phyloP scores from a whole-genome alignment of 2,888 invertebrate genomes.

The Iphiclides podalirius region DNA sequence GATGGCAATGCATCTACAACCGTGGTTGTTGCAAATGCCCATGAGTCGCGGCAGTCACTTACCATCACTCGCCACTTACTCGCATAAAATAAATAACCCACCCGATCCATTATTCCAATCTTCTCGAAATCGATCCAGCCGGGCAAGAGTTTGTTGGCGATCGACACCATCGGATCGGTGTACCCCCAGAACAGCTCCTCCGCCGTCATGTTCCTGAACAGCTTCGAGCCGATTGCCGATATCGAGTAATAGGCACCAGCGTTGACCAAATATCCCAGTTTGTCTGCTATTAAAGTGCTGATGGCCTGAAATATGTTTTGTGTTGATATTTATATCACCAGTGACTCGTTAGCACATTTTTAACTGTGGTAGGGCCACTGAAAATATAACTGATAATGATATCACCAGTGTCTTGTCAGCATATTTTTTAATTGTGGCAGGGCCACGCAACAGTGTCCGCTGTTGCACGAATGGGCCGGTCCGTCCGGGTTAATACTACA shows the following conservation, averaged over 20 bases:
- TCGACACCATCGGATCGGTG: slow-evolving; percentile 85
- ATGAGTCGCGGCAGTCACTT: too few species aligned
- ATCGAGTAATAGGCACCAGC: slow-evolving; percentile 83
- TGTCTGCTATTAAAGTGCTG: slow-evolving; percentile 63
- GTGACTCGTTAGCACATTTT: background rate
- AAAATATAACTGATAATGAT: background rate
- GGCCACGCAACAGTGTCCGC: too few species aligned
- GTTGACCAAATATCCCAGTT: slow-evolving; percentile 76
- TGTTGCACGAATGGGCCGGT: too few species aligned
- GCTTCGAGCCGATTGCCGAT: slow-evolving; percentile 81
- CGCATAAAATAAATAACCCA: too few species aligned
- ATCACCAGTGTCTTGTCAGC: too few species aligned
- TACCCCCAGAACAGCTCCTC: slow-evolving; percentile 92
- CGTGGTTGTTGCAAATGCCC: too few species aligned
- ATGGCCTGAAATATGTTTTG: slow-evolving; percentile 49
- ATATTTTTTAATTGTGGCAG: too few species aligned
- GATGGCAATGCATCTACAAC: too few species aligned
- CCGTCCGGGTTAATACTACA: too few species aligned
- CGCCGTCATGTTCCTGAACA: slow-evolving; percentile 83
- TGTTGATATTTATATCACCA: background rate
- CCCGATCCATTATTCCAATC: slow-evolving; percentile 91
- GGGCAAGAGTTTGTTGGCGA: slow-evolving; percentile 87
- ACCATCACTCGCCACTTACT: too few species aligned
- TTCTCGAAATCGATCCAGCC: slow-evolving; percentile 89
- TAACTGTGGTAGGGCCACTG: background rate